Evolutionary conservation across 2,888 invertebrate genomes (phyloP).

Genomic region (Rhaphigaster nebulosa): DNA sequence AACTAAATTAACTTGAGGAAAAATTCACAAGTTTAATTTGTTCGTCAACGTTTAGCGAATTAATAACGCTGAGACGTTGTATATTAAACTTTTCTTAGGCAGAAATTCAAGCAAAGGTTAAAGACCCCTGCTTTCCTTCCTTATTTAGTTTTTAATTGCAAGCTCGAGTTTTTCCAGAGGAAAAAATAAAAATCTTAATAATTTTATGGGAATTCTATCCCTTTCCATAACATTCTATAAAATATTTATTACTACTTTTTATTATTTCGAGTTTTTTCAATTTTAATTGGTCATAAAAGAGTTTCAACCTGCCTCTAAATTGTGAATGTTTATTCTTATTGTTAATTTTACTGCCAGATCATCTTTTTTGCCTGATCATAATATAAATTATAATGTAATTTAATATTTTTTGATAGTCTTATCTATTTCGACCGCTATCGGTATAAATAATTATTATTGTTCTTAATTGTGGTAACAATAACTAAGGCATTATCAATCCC

Average conservation of each 20-base stretch:
- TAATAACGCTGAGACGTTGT: neutral
- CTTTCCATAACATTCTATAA: neutral
- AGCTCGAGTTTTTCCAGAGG: neutral
- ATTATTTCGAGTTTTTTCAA: neutral
- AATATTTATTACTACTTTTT: neutral
- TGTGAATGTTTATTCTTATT: too few species aligned
- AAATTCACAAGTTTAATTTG: neutral
- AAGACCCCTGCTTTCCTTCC: neutral
- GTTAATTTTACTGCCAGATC: too few species aligned
- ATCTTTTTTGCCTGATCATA: too few species aligned
- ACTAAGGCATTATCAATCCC: neutral
- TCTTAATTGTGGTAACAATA: neutral
- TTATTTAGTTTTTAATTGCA: slow-evolving; percentile 29
- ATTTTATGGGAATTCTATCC: neutral
- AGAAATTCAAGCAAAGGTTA: slow-evolving; percentile 29
- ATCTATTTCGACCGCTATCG: neutral
- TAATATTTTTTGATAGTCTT: neutral
- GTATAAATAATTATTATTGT: neutral
- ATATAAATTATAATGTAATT: neutral
- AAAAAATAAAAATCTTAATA: neutral
- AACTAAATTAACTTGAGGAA: neutral
- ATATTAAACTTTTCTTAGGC: slow-evolving; percentile 23
- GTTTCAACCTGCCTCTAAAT: neutral
- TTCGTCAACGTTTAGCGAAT: slow-evolving; percentile 19
- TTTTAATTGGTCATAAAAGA: neutral